Evolutionary conservation across 2,113 vertebrate genomes (phyloP).

Genomic region (rat (Rattus norvegicus)): GRCr8 NC_086032.1:76878501-76879000

Average conservation of each 20-base stretch:
- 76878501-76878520: background rate
- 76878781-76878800: background rate
- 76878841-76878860: background rate
- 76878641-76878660: background rate
- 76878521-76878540: too few relatives aligned
- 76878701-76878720: too few relatives aligned
- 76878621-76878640: background rate
- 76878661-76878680: background rate
- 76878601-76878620: background rate
- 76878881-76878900: background rate
- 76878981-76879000: too few relatives aligned
- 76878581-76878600: background rate
- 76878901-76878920: too few relatives aligned
- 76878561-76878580: background rate
- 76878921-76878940: background rate
- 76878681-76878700: background rate
- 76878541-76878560: background rate
- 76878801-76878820: background rate
- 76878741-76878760: background rate
- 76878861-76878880: background rate
- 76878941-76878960: background rate
- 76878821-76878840: too few relatives aligned
- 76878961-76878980: background rate
- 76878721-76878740: background rate
- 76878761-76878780: background rate